Evolutionary conservation across 2,888 invertebrate genomes (phyloP).

Genomic region (Lochmaea crataegi): DNA sequence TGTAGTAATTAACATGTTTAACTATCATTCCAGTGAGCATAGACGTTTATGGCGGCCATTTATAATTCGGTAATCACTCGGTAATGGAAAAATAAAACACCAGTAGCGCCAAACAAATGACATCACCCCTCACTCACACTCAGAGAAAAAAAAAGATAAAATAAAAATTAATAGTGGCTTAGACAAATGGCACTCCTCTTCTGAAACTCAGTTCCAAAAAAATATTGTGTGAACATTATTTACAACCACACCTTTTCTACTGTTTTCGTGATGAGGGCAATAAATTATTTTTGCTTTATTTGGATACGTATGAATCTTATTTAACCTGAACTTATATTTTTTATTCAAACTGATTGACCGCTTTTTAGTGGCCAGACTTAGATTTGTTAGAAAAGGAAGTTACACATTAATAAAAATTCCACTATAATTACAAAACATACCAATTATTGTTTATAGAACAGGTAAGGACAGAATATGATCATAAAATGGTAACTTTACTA

Average conservation of each 20-base stretch:
- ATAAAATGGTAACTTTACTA: too few species aligned
- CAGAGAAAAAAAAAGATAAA: constrained; percentile 57
- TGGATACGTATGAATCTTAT: constrained; percentile 24
- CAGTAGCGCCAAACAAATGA: constrained; percentile 57
- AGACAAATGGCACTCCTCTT: constrained; percentile 62
- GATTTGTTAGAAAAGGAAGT: not conserved
- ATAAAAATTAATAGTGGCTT: constrained; percentile 63
- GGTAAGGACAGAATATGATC: constrained; percentile 5
- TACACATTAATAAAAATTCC: too few species aligned
- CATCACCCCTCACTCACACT: constrained; percentile 55
- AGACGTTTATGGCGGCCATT: constrained; percentile 57
- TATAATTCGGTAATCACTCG: constrained; percentile 58
- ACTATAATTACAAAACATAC: too few species aligned
- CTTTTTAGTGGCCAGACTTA: not conserved
- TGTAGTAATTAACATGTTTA: constrained; percentile 58
- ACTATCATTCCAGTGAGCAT: constrained; percentile 55
- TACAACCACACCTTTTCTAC: constrained; percentile 64
- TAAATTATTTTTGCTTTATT: constrained; percentile 60
- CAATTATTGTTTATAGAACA: too few species aligned
- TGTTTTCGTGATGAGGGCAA: constrained; percentile 62
- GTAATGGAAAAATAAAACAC: constrained; percentile 57
- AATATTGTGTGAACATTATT: constrained; percentile 65
- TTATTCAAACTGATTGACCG: constrained; percentile 5
- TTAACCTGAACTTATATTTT: constrained; percentile 2
- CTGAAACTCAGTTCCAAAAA: constrained; percentile 56